Evolutionary conservation across 2,888 invertebrate genomes (phyloP), one percentile per base, ranked within the genome.

Genomic region (Melipona beecheii): DNA sequence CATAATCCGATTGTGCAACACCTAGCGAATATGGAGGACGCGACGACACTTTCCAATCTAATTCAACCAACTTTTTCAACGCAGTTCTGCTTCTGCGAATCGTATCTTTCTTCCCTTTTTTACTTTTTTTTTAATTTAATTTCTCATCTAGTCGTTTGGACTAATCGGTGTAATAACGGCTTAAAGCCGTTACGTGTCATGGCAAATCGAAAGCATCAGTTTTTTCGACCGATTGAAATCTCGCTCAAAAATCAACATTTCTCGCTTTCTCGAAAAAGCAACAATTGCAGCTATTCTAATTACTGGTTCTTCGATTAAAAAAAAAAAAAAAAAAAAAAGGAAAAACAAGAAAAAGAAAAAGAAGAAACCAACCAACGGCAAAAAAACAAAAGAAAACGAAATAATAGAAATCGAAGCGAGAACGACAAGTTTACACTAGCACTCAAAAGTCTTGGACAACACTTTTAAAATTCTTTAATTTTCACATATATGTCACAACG

Each of bases 371-470:
- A 64, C 24, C 21, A 31, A 64, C 24, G 21, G 62, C 21, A 21
- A n/a, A 58, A n/a, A 60, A 24, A 31, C n/a, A 62, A 27, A 64
- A 27, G 11, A 15, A n/a, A 56, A 58, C n/a, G 56, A 15, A 58
- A n/a, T n/a, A 58, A 15, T 58, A 58, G n/a, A 62, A 66, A 62
- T 74, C 56, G 27, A 84, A 82, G 84, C 77, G 73, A 81, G 74
- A 49, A 21, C 69, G 73, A 66, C 81, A 76, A 70, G 75, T 83
- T 64, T 69, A 58, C 58, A 72, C 49, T 43, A 9, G 43, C 43
- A 11, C 43, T 11, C 43, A 43, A 43, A 43, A 43, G 43, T 43
- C 43, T 43, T 43, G 43, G 9, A n/a, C n/a, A 43, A 43, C 43
- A 43, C 43, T 43, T 0, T 9, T 43, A 11, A 43, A 43, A 11